Conservation (phyloP, 2,888 invertebrate species). For the Ferrisia virgata region DNA sequence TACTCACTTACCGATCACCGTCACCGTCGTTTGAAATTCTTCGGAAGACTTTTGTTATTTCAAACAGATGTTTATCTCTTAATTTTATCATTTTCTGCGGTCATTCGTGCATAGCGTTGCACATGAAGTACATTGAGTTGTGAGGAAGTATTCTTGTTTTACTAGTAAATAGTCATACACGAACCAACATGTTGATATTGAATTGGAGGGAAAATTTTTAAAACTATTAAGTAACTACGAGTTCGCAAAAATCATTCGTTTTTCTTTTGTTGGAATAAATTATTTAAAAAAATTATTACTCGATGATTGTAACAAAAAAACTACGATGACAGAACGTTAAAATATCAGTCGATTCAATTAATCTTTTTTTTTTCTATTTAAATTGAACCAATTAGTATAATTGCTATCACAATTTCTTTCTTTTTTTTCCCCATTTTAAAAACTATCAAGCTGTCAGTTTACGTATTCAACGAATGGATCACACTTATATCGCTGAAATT, state of each 20-base stretch:
- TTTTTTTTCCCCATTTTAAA: neutral
- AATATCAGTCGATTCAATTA: neutral
- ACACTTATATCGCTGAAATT: neutral
- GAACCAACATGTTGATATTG: neutral
- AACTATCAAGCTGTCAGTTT: neutral
- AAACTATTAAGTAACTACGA: neutral
- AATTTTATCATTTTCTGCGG: slow-evolving; percentile 37
- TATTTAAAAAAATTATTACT: no score
- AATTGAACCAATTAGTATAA: neutral
- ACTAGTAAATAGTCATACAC: neutral
- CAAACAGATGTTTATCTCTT: slow-evolving; percentile 42
- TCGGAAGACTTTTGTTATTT: slow-evolving; percentile 4
- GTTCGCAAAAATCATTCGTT: neutral
- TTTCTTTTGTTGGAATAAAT: no score
- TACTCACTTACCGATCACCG: neutral
- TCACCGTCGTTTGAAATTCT: neutral
- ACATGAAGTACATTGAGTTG: neutral
- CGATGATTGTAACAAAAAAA: neutral
- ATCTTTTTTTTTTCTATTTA: neutral
- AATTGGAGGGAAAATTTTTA: neutral
- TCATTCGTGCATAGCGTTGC: neutral
- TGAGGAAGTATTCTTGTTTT: neutral
- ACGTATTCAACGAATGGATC: neutral
- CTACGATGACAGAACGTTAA: neutral
- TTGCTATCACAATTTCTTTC: neutral